phyloP scores from a whole-genome alignment of 2,113 vertebrate genomes.

The Pseudopodoces humilis region DNA sequence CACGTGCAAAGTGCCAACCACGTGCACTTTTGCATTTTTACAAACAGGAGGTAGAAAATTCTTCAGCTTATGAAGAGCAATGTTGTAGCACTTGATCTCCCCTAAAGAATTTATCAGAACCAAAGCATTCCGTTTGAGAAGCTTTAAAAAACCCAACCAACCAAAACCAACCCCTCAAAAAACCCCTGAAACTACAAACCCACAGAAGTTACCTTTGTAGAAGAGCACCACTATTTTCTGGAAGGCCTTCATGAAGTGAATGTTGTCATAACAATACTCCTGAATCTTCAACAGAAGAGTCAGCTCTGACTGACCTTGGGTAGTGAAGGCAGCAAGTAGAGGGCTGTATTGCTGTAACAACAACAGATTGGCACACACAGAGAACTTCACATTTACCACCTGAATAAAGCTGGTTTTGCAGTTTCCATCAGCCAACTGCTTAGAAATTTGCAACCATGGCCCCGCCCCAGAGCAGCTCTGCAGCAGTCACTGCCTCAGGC shows the following conservation, averaged over 20 bases:
- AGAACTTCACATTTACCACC: neutral
- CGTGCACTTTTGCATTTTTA: neutral
- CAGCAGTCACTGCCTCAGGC: neutral
- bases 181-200: neutral
- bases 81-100: neutral
- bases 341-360: constrained; percentile 94
- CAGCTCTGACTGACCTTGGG: constrained; percentile 97
- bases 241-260: constrained; percentile 99
- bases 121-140: neutral
- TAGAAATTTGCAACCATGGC: neutral
- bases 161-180: neutral
- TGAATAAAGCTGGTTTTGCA: neutral
- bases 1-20: neutral
- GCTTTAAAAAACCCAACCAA: neutral
- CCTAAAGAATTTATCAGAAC: neutral
- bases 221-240: constrained; percentile 99
- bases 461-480: neutral
- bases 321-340: constrained; percentile 97
- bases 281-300: constrained; percentile 98
- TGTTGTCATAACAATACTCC: constrained; percentile 99
- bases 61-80: neutral
- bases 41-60: neutral
- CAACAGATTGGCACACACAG: neutral
- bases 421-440: neutral
- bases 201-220: constrained; percentile 88